These are phyloP conservation scores for Xiphias gladius DNA, from an alignment of 2,113 vertebrate genomes.

Conservation along the genomic window DNA sequence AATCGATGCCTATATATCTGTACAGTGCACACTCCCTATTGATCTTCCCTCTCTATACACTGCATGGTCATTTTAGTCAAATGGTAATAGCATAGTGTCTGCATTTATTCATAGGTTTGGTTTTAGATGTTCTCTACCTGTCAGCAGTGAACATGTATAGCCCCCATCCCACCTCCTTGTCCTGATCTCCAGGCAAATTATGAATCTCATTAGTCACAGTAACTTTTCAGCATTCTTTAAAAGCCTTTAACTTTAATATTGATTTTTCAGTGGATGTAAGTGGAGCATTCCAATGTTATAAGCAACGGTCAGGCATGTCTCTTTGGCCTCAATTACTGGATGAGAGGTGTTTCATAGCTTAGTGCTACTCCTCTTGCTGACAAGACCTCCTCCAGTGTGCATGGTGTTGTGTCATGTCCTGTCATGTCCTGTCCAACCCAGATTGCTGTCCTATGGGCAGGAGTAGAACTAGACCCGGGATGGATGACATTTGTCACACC, in stretches of 20 bases:
- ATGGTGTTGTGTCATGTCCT: slow-evolving; percentile 73
- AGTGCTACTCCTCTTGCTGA: slow-evolving; percentile 46
- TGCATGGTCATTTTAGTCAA: not conserved
- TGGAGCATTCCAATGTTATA: not conserved
- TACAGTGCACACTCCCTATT: not conserved
- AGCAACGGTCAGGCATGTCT: slow-evolving; percentile 2
- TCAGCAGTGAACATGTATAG: not conserved
- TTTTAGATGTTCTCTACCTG: not conserved
- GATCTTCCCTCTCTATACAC: not conserved
- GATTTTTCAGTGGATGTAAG: not conserved
- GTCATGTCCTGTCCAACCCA: slow-evolving; percentile 69
- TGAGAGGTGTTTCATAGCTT: slow-evolving; percentile 57
- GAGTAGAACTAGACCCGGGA: slow-evolving; percentile 51
- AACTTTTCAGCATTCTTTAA: not conserved
- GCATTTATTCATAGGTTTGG: not conserved
- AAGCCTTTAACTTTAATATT: not conserved
- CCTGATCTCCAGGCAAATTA: not conserved
- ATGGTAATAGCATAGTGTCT: not conserved
- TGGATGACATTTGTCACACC: slow-evolving; percentile 76
- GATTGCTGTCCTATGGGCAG: slow-evolving; percentile 64
- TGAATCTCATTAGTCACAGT: not conserved
- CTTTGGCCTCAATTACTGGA: slow-evolving; percentile 35
- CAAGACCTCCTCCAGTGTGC: slow-evolving; percentile 69
- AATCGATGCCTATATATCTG: not conserved
- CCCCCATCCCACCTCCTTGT: not conserved